These are phyloP conservation scores for Phrynosoma blainvillii DNA, from an alignment of 2,113 vertebrate genomes.

Conservation along the genomic window DNA sequence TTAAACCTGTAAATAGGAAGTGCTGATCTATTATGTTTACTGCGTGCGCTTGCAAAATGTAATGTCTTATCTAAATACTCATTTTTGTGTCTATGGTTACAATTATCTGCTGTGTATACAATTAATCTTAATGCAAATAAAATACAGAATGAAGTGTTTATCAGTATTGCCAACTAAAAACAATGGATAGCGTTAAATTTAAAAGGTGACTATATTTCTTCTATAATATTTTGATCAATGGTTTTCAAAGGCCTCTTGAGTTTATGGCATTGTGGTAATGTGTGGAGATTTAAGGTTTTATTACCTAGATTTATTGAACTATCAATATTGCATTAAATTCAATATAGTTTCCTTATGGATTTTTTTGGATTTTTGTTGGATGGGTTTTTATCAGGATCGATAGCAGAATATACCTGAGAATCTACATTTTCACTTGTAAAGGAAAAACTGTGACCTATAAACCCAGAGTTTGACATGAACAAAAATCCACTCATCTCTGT, in stretches of 20 bases:
- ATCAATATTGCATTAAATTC: no score
- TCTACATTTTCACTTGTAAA: no score
- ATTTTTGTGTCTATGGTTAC: background rate
- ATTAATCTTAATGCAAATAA: background rate
- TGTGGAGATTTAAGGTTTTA: no score
- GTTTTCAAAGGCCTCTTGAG: background rate
- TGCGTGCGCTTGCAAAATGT: conserved; percentile 20
- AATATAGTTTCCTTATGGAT: no score
- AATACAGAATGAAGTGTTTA: background rate
- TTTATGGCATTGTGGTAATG: no score
- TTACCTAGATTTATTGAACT: no score
- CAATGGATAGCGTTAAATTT: background rate
- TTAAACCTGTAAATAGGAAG: conserved; percentile 19
- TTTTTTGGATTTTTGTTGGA: no score
- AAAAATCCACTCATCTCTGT: no score
- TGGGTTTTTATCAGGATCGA: no score
- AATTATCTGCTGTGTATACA: background rate
- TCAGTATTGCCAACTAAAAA: background rate
- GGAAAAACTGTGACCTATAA: no score
- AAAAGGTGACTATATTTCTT: background rate
- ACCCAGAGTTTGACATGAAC: no score
- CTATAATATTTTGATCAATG: background rate
- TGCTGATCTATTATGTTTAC: background rate
- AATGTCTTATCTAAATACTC: background rate
- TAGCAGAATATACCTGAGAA: no score